Conservation (phyloP, 2,888 invertebrate genomes). For the Cabera pusaria region DNA sequence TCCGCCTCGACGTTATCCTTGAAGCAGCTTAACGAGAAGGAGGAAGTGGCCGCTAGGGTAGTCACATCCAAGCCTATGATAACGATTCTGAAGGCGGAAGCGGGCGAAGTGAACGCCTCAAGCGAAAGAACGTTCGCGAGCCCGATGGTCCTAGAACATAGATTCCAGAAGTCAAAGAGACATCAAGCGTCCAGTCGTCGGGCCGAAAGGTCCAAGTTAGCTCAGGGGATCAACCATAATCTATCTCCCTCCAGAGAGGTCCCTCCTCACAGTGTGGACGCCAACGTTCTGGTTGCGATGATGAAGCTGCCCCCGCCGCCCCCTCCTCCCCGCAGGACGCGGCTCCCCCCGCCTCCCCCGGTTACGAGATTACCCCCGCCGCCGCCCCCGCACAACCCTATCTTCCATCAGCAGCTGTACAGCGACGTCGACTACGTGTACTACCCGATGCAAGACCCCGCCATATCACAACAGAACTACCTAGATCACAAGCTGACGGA, state of each 20-base stretch:
- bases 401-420: slow-evolving; percentile 94
- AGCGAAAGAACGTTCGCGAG: slow-evolving; percentile 82
- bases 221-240: slow-evolving; percentile 70
- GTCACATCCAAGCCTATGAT: slow-evolving; percentile 91
- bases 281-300: slow-evolving; percentile 83
- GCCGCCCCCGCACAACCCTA: slow-evolving; percentile 91
- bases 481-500: slow-evolving; percentile 94
- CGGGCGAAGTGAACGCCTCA: slow-evolving; percentile 86
- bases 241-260: slow-evolving; percentile 75
- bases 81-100: slow-evolving; percentile 89
- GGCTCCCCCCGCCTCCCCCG: slow-evolving; percentile 88
- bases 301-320: slow-evolving; percentile 84
- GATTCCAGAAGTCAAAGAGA: slow-evolving; percentile 76
- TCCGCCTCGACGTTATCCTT: slow-evolving; percentile 39
- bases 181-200: slow-evolving; percentile 82
- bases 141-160: slow-evolving; percentile 75
- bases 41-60: slow-evolving; percentile 89
- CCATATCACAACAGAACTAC: slow-evolving; percentile 95
- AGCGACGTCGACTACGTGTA: slow-evolving; percentile 96
- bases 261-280: slow-evolving; percentile 61
- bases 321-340: slow-evolving; percentile 81
- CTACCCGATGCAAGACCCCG: slow-evolving; percentile 94
- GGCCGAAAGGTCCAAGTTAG: slow-evolving; percentile 85
- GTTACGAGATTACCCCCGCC: slow-evolving; percentile 86
- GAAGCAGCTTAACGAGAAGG: slow-evolving; percentile 64